Evolutionary conservation across 2,797 vertebrate species (phyloP).

Genomic region (Danio choprae): DNA sequence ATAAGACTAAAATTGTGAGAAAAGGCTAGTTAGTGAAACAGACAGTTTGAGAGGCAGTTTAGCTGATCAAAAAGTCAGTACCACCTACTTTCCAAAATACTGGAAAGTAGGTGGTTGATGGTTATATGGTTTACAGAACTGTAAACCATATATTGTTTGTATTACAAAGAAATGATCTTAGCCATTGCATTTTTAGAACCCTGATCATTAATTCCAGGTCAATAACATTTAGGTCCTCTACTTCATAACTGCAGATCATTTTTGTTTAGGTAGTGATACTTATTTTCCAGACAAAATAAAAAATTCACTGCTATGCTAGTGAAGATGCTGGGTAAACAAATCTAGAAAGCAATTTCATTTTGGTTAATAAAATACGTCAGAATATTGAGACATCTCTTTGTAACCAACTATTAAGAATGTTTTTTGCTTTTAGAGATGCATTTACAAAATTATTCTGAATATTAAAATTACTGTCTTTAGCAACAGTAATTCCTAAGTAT

Average conservation of each 20-base stretch:
- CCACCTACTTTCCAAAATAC: no score
- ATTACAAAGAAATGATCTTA: no score
- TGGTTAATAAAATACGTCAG: background rate
- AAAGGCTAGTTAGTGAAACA: background rate
- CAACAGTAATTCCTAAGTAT: no score
- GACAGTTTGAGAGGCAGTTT: background rate
- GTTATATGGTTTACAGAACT: no score
- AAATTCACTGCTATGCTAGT: background rate
- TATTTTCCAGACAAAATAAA: background rate
- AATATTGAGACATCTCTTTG: background rate
- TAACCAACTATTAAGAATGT: background rate
- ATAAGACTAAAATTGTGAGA: background rate
- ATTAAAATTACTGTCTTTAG: background rate
- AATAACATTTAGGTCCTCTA: background rate
- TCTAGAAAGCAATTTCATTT: background rate
- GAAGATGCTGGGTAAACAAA: background rate
- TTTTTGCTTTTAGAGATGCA: background rate
- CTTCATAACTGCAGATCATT: background rate
- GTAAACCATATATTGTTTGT: no score
- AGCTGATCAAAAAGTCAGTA: background rate
- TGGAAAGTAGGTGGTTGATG: no score
- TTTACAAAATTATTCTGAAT: background rate
- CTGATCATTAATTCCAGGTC: no score
- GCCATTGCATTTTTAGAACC: no score
- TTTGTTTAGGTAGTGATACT: background rate